Conservation (phyloP, 1,140 invertebrate genomes). For the Palaemon carinicauda region DNA sequence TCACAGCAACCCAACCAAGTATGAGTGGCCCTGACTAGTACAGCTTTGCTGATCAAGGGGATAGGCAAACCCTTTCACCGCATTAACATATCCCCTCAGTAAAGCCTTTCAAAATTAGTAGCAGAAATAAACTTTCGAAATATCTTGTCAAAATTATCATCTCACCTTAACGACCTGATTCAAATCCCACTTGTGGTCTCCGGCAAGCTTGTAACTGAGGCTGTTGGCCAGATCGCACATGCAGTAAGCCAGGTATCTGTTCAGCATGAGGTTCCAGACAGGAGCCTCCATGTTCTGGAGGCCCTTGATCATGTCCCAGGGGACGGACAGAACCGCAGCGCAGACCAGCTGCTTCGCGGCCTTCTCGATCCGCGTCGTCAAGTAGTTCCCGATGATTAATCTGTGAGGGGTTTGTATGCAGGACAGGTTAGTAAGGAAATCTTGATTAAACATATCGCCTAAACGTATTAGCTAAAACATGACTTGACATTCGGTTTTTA, state of each 20-base stretch:
- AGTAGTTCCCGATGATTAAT: constrained; percentile 80
- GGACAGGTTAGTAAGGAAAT: too few relatives aligned
- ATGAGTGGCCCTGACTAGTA: too few relatives aligned
- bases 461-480: too few relatives aligned
- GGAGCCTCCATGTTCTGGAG: constrained; percentile 78
- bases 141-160: too few relatives aligned
- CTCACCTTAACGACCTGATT: constrained; percentile 43
- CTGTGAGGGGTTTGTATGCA: constrained; percentile 62
- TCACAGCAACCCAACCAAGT: too few relatives aligned
- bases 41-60: too few relatives aligned
- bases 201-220: constrained; percentile 35
- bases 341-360: constrained; percentile 72
- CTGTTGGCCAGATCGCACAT: constrained; percentile 69
- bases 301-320: constrained; percentile 81
- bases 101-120: too few relatives aligned
- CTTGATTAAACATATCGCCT: too few relatives aligned
- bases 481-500: too few relatives aligned
- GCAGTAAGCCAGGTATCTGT: constrained; percentile 76
- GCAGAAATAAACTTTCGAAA: too few relatives aligned
- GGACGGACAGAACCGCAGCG: constrained; percentile 81
- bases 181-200: constrained; percentile 38
- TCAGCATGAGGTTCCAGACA: constrained; percentile 78
- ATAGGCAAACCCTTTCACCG: too few relatives aligned
- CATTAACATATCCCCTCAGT: too few relatives aligned
- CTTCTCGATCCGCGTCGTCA: constrained; percentile 72